phyloP scores from a whole-genome alignment of 2,888 invertebrate genomes.

The Aspidapion aeneum region DNA sequence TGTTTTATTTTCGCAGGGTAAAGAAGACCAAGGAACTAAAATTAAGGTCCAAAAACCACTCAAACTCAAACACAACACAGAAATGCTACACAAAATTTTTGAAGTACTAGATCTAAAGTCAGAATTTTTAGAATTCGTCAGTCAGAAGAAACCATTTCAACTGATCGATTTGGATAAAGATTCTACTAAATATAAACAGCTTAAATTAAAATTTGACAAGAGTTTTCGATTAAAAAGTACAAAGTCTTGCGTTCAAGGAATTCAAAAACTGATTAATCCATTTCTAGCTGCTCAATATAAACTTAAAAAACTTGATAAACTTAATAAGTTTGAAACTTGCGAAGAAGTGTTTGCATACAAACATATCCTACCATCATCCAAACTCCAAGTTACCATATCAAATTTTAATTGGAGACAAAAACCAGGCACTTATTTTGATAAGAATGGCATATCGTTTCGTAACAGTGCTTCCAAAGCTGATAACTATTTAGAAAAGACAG shows the following conservation, averaged over 20 bases:
- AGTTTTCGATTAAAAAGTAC: background rate
- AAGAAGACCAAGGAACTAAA: too few relatives aligned
- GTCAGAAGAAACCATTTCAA: background rate
- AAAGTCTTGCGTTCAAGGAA: background rate
- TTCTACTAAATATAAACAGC: background rate
- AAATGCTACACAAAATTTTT: background rate
- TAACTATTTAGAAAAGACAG: background rate
- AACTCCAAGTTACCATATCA: background rate
- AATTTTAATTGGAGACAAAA: background rate
- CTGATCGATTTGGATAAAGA: background rate
- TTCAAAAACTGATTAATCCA: background rate
- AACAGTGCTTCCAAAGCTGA: background rate
- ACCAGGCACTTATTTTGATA: too few relatives aligned
- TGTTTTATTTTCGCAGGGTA: too few relatives aligned
- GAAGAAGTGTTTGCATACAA: background rate
- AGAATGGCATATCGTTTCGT: background rate
- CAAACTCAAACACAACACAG: too few relatives aligned
- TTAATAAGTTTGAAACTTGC: background rate
- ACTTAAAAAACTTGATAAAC: background rate
- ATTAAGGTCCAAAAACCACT: too few relatives aligned
- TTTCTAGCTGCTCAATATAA: background rate
- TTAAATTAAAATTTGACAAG: background rate
- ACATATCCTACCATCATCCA: background rate
- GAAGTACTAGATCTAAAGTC: background rate
- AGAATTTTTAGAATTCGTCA: background rate